Conservation (phyloP, 2,113 vertebrate species). For the Corvus moneduloides region DNA sequence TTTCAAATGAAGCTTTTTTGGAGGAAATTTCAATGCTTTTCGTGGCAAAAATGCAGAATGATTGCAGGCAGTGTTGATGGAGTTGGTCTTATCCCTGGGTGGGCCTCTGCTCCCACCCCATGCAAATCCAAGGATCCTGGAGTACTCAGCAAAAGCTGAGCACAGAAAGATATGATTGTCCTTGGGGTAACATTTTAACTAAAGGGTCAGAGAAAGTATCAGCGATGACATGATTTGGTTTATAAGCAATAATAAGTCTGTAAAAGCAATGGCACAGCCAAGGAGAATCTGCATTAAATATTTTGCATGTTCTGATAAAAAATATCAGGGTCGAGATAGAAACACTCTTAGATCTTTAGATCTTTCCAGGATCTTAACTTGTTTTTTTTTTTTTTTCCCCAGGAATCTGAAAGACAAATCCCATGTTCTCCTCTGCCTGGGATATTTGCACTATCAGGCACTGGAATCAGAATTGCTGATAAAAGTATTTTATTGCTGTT, state of each 20-base stretch:
- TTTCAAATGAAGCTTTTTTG: background rate
- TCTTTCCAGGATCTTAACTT: background rate
- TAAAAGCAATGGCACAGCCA: background rate
- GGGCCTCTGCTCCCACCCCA: background rate
- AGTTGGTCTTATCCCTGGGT: background rate
- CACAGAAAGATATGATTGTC: background rate
- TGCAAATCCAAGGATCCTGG: background rate
- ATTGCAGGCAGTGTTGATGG: background rate
- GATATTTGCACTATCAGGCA: background rate
- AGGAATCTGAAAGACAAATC: background rate
- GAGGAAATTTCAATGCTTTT: too few species aligned
- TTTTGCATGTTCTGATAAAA: background rate
- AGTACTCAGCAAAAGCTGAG: background rate
- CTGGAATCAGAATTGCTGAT: background rate
- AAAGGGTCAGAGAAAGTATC: background rate
- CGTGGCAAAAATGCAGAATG: background rate
- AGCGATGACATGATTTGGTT: background rate
- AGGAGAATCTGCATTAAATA: background rate
- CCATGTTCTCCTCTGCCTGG: background rate
- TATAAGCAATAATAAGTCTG: constrained; percentile 11
- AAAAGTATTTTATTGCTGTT: background rate
- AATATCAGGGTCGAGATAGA: background rate
- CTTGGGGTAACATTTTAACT: constrained; percentile 41
- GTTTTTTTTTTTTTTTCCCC: background rate
- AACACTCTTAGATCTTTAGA: background rate